Conservation (phyloP, 2,888 invertebrate genomes). For the Xestia c-nigrum region DNA sequence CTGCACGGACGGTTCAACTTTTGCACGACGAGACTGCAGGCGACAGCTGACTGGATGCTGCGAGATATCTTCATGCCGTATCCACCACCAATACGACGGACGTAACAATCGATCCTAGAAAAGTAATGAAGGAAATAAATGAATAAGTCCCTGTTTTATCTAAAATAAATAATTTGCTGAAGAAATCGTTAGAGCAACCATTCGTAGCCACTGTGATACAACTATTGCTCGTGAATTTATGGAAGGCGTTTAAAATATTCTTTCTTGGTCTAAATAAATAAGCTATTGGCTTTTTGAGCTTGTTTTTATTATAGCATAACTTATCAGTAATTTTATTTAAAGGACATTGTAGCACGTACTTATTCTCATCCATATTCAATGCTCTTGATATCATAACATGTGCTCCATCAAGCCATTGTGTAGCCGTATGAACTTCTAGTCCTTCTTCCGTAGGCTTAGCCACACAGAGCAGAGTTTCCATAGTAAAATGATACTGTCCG, state of each 20-base stretch:
- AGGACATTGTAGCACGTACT: slow-evolving; percentile 12
- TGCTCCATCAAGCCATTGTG: slow-evolving; percentile 91
- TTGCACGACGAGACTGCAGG: slow-evolving; percentile 91
- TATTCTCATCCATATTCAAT: slow-evolving; percentile 87
- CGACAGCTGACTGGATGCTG: slow-evolving; percentile 88
- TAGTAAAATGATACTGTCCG: slow-evolving; percentile 93
- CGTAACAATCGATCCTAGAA: slow-evolving; percentile 91
- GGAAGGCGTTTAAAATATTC: not conserved
- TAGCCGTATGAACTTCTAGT: slow-evolving; percentile 90
- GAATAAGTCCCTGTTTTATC: not conserved
- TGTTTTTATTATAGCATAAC: too few species aligned
- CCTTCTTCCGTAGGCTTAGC: slow-evolving; percentile 93
- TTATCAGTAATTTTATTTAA: not conserved
- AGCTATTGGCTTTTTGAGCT: not conserved
- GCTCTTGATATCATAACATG: slow-evolving; percentile 89
- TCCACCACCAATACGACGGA: slow-evolving; percentile 76
- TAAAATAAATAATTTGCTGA: not conserved
- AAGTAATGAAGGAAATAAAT: not conserved
- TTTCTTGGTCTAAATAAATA: not conserved
- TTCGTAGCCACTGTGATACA: not conserved
- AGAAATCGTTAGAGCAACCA: not conserved
- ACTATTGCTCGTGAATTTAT: slow-evolving; percentile 6
- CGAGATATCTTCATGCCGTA: slow-evolving; percentile 94
- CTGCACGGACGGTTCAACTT: slow-evolving; percentile 92
- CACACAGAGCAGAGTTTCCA: slow-evolving; percentile 92